Base-by-base conservation (phyloP, 2,797 vertebrate genomes). In the Synaphobranchus kaupii region DNA sequence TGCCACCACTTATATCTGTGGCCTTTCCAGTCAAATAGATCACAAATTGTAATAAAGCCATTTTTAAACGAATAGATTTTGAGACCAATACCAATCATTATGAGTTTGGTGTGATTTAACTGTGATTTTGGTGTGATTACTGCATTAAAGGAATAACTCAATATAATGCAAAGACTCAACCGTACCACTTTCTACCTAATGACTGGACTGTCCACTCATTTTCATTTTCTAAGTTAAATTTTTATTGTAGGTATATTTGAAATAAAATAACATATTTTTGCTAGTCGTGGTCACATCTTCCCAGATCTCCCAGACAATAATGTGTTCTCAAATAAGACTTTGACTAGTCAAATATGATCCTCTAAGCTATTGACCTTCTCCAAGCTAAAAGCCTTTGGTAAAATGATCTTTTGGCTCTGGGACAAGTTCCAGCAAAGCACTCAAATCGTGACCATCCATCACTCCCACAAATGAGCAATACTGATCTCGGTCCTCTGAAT, bases 331-430 rank as follows among this genome's bases (percentile, higher is more conserved):
- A 87, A 66, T 83, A 83, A 87, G 86, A 87, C 44, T 60, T 13
- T 56, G 22, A 80, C n/a, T 39, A 6, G 56, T 81, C n/a, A 58
- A 87, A 83, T 83, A 83, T 83, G 82, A 84, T 73, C 22, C 66
- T 87, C 58, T 54, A 85, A 85, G 88, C 86, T 58, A 87, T 86
- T 76, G 73, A 44, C 34, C 68, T 12, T 73, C 3, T 88, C 68
- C 58, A 85, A 86, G 88, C 86, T 58, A 87, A 87, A 90, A 91
- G 93, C 92, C 94, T 95, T 95, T 91, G 92, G 90, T 31, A 90
- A 88, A 92, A 91, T 88, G 60, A 92, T 91, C 88, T 92, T 90
- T 92, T 80, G 89, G 84, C 89, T 91, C 91, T 93, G 91, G 94
- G 93, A 92, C 71, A 50, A 20, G 88, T 82, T 94, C 94, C 93